phyloP scores from a whole-genome alignment of 2,113 vertebrate genomes.

The Ornithorhynchus anatinus region DNA sequence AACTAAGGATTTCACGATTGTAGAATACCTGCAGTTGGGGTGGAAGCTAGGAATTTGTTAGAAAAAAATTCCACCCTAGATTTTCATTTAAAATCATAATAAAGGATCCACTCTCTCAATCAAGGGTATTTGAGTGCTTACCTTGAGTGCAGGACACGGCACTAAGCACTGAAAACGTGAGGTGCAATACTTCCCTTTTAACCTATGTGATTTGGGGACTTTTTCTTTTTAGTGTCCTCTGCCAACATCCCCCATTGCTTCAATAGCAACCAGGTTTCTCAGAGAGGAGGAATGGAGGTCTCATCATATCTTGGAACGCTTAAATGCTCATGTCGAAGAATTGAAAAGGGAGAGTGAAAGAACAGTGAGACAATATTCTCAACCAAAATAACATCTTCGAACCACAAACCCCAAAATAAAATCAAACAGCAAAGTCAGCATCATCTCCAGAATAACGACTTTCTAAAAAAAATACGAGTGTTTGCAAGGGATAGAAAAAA shows the following conservation, averaged over 20 bases:
- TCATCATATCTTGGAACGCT: slow-evolving; percentile 76
- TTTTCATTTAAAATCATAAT: too few relatives aligned
- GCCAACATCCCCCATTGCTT: slow-evolving; percentile 67
- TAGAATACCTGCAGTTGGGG: too few relatives aligned
- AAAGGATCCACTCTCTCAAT: too few relatives aligned
- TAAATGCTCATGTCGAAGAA: slow-evolving; percentile 85
- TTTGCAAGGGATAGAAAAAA: neutral
- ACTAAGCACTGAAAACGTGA: too few relatives aligned
- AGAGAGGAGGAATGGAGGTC: slow-evolving; percentile 84
- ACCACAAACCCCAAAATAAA: neutral
- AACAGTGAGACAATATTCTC: slow-evolving; percentile 77
- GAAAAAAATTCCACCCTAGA: too few relatives aligned
- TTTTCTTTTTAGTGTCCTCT: slow-evolving; percentile 50
- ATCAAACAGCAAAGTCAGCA: neutral
- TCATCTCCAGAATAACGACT: neutral
- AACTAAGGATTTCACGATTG: too few relatives aligned
- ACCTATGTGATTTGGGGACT: too few relatives aligned
- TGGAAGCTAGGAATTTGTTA: too few relatives aligned
- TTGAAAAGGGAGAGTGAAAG: slow-evolving; percentile 78
- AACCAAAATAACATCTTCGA: slow-evolving; percentile 40
- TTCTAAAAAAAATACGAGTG: neutral
- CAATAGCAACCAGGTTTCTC: slow-evolving; percentile 78
- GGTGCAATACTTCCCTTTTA: too few relatives aligned
- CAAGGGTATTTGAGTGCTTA: too few relatives aligned
- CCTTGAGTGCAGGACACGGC: too few relatives aligned